Conservation (phyloP, 1,140 invertebrate species). For the Chelonus insularis region DNA sequence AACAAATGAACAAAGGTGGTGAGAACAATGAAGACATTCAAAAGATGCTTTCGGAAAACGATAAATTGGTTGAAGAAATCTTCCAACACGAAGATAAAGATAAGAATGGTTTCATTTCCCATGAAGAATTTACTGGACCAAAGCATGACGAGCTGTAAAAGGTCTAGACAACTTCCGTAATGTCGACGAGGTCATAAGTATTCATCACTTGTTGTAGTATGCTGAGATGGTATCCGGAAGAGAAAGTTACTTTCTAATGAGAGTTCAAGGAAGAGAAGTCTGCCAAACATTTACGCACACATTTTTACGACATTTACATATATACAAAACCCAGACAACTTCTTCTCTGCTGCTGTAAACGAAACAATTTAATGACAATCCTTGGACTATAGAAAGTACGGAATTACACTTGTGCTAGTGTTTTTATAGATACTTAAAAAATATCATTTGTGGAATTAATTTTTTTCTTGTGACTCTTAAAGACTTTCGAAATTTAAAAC, state of each 20-base stretch:
- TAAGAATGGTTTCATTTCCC: conserved; percentile 93
- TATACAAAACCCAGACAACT: not conserved
- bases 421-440: not conserved
- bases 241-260: conserved; percentile 12
- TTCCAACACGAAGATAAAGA: conserved; percentile 97
- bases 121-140: conserved; percentile 94
- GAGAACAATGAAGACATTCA: conserved; percentile 76
- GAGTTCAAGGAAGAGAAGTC: not conserved
- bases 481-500: too few species aligned
- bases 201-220: not conserved
- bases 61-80: conserved; percentile 93
- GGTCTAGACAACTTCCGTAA: conserved; percentile 15
- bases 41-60: conserved; percentile 85
- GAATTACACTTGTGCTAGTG: not conserved
- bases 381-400: too few species aligned
- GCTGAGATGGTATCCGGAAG: not conserved
- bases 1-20: conserved; percentile 75
- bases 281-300: not conserved
- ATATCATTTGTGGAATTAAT: too few species aligned
- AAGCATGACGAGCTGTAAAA: conserved; percentile 95
- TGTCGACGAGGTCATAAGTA: conserved; percentile 10
- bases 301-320: not conserved
- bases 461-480: too few species aligned
- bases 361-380: not conserved
- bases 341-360: not conserved